Percentiles rank a stretch among this genome's conserved stretches.
Conservation (phyloP, 1,140 invertebrate genomes). For the Mizuhopecten yessoensis region DNA sequence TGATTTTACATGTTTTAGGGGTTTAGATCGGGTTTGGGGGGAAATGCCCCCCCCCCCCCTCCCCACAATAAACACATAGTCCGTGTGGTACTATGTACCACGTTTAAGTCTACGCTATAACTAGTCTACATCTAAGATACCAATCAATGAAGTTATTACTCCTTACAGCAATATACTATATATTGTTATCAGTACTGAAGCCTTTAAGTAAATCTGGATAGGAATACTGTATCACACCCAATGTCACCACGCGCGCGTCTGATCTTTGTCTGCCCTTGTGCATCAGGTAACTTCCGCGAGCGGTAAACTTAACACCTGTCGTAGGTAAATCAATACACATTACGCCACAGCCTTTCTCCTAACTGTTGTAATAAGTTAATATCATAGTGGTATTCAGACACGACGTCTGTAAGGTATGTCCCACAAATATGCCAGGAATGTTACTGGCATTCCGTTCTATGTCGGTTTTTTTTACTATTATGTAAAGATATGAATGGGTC, state of each 20-base stretch:
- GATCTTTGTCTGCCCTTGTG: background rate
- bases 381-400: background rate
- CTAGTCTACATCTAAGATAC: no score
- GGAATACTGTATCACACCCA: no score
- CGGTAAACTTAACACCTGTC: background rate
- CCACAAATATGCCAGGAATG: conserved; percentile 6
- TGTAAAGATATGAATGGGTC: conserved; percentile 18
- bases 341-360: background rate
- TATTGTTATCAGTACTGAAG: no score
- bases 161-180: no score
- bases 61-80: no score
- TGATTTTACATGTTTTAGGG: no score
- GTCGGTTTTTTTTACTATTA: background rate
- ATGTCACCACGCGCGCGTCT: background rate
- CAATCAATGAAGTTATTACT: no score
- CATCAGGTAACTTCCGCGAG: background rate
- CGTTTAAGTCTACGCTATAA: no score
- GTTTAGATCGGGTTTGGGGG: no score
- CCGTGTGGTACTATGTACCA: no score
- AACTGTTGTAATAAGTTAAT: background rate
- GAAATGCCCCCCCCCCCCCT: no score
- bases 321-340: background rate
- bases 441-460: background rate
- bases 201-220: no score
- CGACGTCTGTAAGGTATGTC: background rate